Conservation (phyloP, 2,797 vertebrate species). For the Notamacropus eugenii region DNA sequence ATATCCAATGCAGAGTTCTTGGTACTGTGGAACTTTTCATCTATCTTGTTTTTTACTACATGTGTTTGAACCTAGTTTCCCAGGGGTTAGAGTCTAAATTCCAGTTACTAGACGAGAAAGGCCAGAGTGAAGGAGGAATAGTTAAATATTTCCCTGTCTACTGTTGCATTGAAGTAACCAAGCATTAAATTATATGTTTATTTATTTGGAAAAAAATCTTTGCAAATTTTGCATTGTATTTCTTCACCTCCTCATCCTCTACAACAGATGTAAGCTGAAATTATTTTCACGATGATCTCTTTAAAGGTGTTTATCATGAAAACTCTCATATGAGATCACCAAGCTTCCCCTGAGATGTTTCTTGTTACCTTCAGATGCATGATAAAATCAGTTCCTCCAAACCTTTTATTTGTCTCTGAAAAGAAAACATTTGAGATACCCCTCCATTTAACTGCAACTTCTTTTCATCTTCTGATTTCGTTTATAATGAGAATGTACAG, state of each 20-base stretch:
- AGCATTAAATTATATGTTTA: not conserved
- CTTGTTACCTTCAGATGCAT: not conserved
- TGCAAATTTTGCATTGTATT: not conserved
- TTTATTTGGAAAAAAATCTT: not conserved
- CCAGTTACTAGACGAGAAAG: not conserved
- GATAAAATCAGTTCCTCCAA: not conserved
- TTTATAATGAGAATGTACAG: not conserved
- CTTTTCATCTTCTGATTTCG: not conserved
- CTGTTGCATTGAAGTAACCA: not conserved
- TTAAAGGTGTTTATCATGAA: not conserved
- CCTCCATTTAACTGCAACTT: not conserved
- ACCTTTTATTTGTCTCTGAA: not conserved
- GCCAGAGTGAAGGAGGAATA: not conserved
- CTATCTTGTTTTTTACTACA: not conserved
- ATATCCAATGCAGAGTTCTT: not conserved
- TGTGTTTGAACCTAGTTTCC: not conserved
- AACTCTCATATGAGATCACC: not conserved
- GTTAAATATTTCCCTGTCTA: not conserved
- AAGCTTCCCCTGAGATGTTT: not conserved
- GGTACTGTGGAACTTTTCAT: not conserved
- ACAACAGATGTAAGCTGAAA: not conserved
- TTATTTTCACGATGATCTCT: not conserved
- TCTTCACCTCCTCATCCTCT: not conserved
- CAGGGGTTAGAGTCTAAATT: conserved; percentile 43
- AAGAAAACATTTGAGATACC: not conserved